Percentiles rank a stretch among this genome's conserved stretches.
phyloP scores from a whole-genome alignment of 2,113 vertebrate species.

The Sialia sialis region DNA sequence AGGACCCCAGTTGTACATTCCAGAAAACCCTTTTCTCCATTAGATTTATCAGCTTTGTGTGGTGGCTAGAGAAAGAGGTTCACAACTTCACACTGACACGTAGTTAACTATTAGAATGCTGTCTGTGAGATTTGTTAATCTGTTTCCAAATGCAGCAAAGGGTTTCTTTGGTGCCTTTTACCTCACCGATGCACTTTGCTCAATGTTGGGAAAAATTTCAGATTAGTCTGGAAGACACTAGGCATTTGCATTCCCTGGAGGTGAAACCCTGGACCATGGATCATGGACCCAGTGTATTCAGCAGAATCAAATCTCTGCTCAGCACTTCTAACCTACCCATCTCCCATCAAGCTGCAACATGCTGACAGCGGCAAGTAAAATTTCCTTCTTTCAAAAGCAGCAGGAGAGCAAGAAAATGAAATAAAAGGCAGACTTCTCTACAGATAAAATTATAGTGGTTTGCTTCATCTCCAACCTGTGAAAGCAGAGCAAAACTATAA shows the following conservation, averaged over 20 bases:
- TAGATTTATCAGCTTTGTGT: neutral
- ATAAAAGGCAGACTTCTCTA: neutral
- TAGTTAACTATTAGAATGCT: neutral
- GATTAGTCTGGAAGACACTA: neutral
- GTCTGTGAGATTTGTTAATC: neutral
- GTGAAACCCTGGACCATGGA: neutral
- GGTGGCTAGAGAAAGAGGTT: neutral
- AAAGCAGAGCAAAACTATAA: neutral
- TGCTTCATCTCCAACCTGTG: neutral
- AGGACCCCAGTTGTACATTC: neutral
- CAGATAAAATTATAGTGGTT: neutral
- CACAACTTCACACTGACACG: neutral
- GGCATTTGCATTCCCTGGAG: neutral
- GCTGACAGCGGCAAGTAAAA: neutral
- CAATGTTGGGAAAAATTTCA: neutral
- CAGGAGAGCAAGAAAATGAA: neutral
- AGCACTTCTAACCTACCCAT: neutral
- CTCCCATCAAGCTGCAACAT: neutral
- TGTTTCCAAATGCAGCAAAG: neutral
- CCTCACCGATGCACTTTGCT: neutral
- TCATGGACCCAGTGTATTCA: neutral
- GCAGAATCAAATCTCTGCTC: neutral
- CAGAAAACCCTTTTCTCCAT: neutral
- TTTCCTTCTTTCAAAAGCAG: neutral
- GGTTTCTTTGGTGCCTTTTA: neutral